Evolutionary conservation across 2,113 vertebrate species (phyloP).

Genomic region (Climacteris rufus): DNA sequence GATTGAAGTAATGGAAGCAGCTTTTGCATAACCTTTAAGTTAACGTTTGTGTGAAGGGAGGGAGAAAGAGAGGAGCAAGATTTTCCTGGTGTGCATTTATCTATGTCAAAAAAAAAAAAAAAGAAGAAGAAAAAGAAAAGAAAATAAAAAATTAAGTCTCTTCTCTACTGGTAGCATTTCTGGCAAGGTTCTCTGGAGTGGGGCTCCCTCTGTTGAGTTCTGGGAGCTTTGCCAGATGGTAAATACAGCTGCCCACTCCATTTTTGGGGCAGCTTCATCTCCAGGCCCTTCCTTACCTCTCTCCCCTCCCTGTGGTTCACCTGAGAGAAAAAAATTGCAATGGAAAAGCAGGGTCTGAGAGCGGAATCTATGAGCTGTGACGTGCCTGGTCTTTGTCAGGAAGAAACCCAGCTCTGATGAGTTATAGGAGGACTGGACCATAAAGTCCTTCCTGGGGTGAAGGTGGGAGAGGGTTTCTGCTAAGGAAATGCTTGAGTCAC

Average conservation of each 20-base stretch:
- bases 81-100: not conserved
- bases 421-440: not conserved
- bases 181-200: not conserved
- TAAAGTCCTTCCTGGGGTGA: not conserved
- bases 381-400: not conserved
- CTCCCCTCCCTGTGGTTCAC: not conserved
- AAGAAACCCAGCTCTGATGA: not conserved
- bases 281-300: not conserved
- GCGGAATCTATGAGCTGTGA: not conserved
- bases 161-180: not conserved
- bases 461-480: not conserved
- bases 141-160: not conserved
- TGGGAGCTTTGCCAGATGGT: conserved; percentile 15
- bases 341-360: not conserved
- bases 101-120: not conserved
- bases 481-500: not conserved
- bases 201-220: conserved; percentile 60
- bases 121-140: too few species aligned
- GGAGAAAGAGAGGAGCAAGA: not conserved
- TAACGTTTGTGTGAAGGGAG: rapidly evolving
- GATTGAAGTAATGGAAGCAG: not conserved
- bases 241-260: not conserved
- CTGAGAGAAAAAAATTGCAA: not conserved
- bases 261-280: not conserved
- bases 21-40: not conserved